Evolutionary conservation across 2,797 vertebrate genomes (phyloP).

Genomic region (Diglossa cyanea): DNA sequence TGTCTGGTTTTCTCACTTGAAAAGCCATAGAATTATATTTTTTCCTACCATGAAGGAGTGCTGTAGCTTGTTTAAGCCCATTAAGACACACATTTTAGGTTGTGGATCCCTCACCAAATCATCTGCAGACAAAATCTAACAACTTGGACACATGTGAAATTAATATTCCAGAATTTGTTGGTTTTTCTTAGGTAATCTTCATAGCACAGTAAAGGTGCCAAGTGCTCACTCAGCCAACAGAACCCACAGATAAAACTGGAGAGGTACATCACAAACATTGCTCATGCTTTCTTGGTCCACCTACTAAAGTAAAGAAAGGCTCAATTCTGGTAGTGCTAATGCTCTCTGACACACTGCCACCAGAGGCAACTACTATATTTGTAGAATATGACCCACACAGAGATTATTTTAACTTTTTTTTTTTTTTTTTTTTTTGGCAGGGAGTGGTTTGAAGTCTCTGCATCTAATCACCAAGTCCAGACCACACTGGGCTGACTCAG

Average conservation of each 20-base stretch:
- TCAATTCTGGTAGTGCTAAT: background rate
- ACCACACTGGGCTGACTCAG: background rate
- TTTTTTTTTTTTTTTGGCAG: accelerated
- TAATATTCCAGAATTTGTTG: background rate
- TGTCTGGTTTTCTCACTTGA: background rate
- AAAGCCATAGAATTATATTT: background rate
- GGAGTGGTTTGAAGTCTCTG: background rate
- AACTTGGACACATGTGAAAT: accelerated
- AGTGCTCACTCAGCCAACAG: background rate
- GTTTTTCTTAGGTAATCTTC: background rate
- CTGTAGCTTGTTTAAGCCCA: background rate
- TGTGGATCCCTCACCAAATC: background rate
- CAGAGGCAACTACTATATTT: background rate
- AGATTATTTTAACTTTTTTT: too few species aligned
- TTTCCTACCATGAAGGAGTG: background rate
- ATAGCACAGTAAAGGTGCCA: background rate
- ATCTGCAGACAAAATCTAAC: background rate
- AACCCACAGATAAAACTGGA: background rate
- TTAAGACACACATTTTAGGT: background rate
- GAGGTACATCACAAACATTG: background rate
- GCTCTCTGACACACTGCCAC: accelerated
- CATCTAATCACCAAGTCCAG: accelerated
- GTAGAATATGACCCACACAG: accelerated
- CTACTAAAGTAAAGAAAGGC: background rate
- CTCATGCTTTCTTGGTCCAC: background rate